Evolutionary conservation across 2,888 invertebrate species (phyloP).

Genomic region (Quadroppia sp.): DNA sequence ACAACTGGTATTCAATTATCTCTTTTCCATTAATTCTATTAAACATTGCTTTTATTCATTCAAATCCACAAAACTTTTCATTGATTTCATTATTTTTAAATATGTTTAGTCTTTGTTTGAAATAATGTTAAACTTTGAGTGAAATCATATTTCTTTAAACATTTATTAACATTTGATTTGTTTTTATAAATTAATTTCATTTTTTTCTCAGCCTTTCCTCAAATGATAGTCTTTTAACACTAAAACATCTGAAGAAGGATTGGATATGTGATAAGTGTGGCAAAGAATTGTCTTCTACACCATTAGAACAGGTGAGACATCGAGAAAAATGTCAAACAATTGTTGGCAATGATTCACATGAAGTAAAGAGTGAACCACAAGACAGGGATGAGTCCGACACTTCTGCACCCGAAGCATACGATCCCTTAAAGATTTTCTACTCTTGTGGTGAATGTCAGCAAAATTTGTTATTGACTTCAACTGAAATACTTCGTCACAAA

Average conservation of each 20-base stretch:
- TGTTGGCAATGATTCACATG: background rate
- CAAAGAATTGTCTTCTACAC: slow-evolving; percentile 60
- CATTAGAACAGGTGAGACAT: slow-evolving; percentile 71
- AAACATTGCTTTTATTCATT: slow-evolving; percentile 2
- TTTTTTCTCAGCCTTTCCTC: slow-evolving; percentile 48
- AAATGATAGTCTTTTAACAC: slow-evolving; percentile 51
- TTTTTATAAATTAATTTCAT: background rate
- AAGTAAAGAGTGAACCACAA: background rate
- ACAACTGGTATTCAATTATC: slow-evolving; percentile 58
- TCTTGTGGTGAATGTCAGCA: slow-evolving; percentile 68
- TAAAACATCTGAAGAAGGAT: slow-evolving; percentile 61
- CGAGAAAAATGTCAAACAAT: slow-evolving; percentile 57
- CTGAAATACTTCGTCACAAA: slow-evolving; percentile 80
- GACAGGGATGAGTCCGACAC: slow-evolving; percentile 25
- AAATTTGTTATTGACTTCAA: slow-evolving; percentile 67
- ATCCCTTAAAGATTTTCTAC: slow-evolving; percentile 57
- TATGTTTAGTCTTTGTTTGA: too few species aligned
- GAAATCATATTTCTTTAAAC: too few species aligned
- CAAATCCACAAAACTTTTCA: background rate
- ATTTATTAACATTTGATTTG: background rate
- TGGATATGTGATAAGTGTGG: slow-evolving; percentile 73
- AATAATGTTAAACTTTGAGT: too few species aligned
- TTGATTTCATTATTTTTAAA: too few species aligned
- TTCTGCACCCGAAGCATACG: slow-evolving; percentile 39
- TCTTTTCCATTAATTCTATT: slow-evolving; percentile 39